Percentiles rank a stretch among this genome's conserved stretches.
These are phyloP conservation scores for Sterrhoptilus dennistouni DNA, from an alignment of 2,113 vertebrate genomes.

Conservation along the genomic window DNA sequence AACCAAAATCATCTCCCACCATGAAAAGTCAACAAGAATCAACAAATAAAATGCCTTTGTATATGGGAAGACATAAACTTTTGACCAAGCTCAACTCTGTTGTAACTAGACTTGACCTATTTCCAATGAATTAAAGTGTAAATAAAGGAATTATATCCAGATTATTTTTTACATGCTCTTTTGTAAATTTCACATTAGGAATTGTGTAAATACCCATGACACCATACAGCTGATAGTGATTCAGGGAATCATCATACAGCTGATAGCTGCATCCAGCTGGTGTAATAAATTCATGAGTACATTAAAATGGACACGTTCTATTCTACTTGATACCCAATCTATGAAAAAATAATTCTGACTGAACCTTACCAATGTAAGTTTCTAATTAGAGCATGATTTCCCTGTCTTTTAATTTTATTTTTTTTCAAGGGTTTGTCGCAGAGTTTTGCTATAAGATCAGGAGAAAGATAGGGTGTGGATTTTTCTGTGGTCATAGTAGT, in stretches of 20 bases:
- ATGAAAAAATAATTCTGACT: background rate
- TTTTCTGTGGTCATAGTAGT: background rate
- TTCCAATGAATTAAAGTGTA: background rate
- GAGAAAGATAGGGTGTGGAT: background rate
- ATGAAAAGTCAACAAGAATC: background rate
- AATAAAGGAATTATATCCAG: background rate
- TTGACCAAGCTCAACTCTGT: background rate
- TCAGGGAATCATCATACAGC: background rate
- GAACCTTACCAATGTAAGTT: background rate
- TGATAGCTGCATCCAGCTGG: background rate
- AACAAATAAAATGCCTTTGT: background rate
- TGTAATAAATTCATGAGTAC: background rate
- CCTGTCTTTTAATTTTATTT: background rate
- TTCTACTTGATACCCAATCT: background rate
- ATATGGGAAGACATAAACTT: background rate
- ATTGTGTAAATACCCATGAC: slow-evolving; percentile 6
- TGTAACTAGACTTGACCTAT: background rate
- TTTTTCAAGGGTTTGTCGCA: background rate
- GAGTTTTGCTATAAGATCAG: background rate
- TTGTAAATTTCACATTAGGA: background rate
- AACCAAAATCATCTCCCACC: background rate
- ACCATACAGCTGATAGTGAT: background rate
- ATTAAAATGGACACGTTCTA: background rate
- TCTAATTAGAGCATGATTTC: background rate
- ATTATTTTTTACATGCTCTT: background rate